Evolutionary conservation across 2,888 invertebrate species (phyloP), one percentile per base, ranked within the genome.

Genomic region (Xanthorhoe designata): DNA sequence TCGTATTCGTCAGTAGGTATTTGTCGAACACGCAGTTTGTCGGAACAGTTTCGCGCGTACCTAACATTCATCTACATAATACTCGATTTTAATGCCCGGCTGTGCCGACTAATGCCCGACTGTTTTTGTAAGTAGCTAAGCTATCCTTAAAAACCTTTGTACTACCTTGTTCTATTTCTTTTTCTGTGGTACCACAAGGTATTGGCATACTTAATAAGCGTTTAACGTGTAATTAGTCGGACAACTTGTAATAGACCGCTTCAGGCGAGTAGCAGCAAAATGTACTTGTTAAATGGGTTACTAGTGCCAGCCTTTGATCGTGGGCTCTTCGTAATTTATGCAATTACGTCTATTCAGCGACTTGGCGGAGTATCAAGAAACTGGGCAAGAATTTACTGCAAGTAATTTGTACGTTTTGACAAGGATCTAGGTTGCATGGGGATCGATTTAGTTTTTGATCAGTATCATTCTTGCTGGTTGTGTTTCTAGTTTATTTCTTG

Each of bases 271-370:
- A 71, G 71, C 66, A 70, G 75, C 61, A 76, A 63, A 64, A 63
- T 64, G 75, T 78, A 69, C 74, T 74, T 58, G 32, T 60, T 75
- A 73, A 65, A 64, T 66, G 51, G 65, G 61, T 68, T 66, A 62
- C 64, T 68, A 63, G 59, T 53, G 61, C 59, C 59, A 61, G 62
- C 74, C 82, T 85, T 85, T 85, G 85, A 85, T 83, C 83, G 76
- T 79, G 75, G 76, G 73, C 78, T 73, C 70, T 74, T 76, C 74
- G 76, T 84, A 87, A 85, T 86, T 85, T 83, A 85, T 85, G 81
- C 82, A 86, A 86, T 87, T 84, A 86, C 77, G 74, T 72, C 76
- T 78, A 74, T 78, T 79, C 77, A 75, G 75, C 74, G 71, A 76
- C 75, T 80, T 83, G 80, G 79, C 81, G 77, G 71, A 74, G 75